These are phyloP conservation scores for Tretioscincus oriximinensis DNA, from an alignment of 2,113 vertebrate species.

Conservation along the genomic window DNA sequence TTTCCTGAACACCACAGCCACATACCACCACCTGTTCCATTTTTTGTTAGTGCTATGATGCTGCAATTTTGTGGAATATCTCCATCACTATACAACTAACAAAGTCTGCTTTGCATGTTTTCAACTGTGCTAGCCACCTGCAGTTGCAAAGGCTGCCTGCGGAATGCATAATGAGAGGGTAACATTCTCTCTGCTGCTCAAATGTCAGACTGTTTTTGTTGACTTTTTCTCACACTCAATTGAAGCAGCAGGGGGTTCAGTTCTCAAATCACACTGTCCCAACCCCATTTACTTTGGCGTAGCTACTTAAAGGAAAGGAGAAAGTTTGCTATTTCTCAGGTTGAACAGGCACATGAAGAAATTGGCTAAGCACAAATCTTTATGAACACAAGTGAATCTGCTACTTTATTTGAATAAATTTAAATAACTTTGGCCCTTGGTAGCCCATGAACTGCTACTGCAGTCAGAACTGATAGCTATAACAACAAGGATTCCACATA, in stretches of 20 bases:
- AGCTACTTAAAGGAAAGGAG: constrained; percentile 11
- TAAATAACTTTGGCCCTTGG: too few relatives aligned
- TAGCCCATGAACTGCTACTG: too few relatives aligned
- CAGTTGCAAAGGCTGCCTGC: not conserved
- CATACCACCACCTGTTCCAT: not conserved
- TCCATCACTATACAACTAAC: not conserved
- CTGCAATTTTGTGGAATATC: not conserved
- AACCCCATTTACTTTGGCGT: constrained; percentile 2
- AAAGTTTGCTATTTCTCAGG: not conserved
- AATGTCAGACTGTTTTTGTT: constrained; percentile 16
- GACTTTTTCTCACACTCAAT: constrained; percentile 7
- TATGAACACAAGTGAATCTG: not conserved
- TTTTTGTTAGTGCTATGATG: not conserved
- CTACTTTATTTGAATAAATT: not conserved
- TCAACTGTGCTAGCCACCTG: not conserved
- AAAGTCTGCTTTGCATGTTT: not conserved
- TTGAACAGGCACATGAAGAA: constrained; percentile 5
- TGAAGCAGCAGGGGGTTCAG: not conserved
- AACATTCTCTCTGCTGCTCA: not conserved
- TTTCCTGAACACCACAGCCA: not conserved
- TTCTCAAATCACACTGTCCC: not conserved
- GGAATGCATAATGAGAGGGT: not conserved
- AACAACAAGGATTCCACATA: too few relatives aligned
- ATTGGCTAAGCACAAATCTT: not conserved
- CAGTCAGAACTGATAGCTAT: too few relatives aligned